phyloP scores from a whole-genome alignment of 2,888 invertebrate genomes.

The Stenichneumon culpator region DNA sequence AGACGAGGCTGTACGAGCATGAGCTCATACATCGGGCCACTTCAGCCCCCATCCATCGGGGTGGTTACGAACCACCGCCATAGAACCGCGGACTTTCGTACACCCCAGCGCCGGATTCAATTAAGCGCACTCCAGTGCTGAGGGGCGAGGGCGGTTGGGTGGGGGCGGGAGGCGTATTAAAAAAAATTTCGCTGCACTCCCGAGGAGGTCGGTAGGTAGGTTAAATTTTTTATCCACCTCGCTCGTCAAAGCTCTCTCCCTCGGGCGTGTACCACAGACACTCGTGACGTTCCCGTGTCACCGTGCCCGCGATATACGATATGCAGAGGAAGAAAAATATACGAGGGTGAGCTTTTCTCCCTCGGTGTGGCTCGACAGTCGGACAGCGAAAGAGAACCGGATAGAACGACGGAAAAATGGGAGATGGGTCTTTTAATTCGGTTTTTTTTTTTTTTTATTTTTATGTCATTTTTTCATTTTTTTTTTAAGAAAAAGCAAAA shows the following conservation, averaged over 20 bases:
- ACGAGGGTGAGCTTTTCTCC: neutral
- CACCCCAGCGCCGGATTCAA: slow-evolving; percentile 55
- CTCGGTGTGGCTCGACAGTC: neutral
- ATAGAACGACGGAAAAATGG: slow-evolving; percentile 1
- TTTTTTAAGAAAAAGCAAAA: neutral
- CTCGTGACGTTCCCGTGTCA: neutral
- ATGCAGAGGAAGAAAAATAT: slow-evolving; percentile 29
- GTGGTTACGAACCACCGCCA: slow-evolving; percentile 2
- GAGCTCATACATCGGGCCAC: slow-evolving; percentile 20
- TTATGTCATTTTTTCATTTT: too few relatives aligned
- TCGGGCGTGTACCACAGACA: slow-evolving; percentile 2
- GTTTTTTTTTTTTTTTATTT: neutral
- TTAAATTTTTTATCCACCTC: slow-evolving; percentile 63
- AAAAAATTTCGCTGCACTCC: slow-evolving; percentile 59
- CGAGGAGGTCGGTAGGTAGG: slow-evolving; percentile 50
- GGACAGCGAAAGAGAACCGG: slow-evolving; percentile 14
- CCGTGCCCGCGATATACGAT: slow-evolving; percentile 14
- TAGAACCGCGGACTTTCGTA: neutral
- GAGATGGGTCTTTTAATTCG: slow-evolving; percentile 21
- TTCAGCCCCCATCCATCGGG: slow-evolving; percentile 4
- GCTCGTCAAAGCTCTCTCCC: slow-evolving; percentile 58
- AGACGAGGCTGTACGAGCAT: slow-evolving; percentile 22
- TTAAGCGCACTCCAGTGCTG: slow-evolving; percentile 53
- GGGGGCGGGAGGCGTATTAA: slow-evolving; percentile 23
- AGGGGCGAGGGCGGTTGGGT: neutral